Percentiles rank a stretch among this genome's conserved stretches.
These are phyloP conservation scores for Ennomos fuscantarius DNA, from an alignment of 2,888 invertebrate genomes.

Conservation along the genomic window DNA sequence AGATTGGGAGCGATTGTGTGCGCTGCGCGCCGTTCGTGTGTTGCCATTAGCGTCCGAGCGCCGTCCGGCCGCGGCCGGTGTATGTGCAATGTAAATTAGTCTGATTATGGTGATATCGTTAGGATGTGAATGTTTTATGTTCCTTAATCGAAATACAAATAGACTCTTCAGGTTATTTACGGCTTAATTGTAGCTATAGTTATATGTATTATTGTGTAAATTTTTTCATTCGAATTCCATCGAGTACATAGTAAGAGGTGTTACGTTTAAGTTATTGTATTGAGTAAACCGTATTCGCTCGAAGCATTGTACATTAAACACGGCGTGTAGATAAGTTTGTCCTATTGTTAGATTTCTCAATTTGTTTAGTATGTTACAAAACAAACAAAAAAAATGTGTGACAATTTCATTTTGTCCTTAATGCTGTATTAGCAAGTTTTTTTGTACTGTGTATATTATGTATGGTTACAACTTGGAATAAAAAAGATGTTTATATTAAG, in stretches of 20 bases:
- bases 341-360: constrained; percentile 83
- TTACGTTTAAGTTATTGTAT: constrained; percentile 84
- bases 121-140: constrained; percentile 80
- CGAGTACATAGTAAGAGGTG: constrained; percentile 84
- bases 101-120: constrained; percentile 83
- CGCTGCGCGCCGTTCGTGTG: constrained; percentile 70
- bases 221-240: constrained; percentile 84
- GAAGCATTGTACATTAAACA: constrained; percentile 84
- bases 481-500: constrained; percentile 84
- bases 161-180: constrained; percentile 81
- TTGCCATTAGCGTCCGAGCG: constrained; percentile 69
- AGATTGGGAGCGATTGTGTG: constrained; percentile 80
- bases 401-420: constrained; percentile 83
- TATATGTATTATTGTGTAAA: constrained; percentile 84
- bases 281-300: constrained; percentile 82
- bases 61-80: constrained; percentile 64
- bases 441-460: constrained; percentile 94
- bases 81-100: constrained; percentile 84
- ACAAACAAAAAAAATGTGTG: constrained; percentile 69
- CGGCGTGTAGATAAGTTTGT: constrained; percentile 84
- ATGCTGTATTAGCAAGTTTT: constrained; percentile 87
- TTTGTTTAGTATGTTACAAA: constrained; percentile 80
- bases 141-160: constrained; percentile 84
- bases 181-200: constrained; percentile 83
- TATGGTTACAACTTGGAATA: constrained; percentile 90